These are phyloP conservation scores for Gymnoscelis rufifasciata DNA, from an alignment of 2,888 invertebrate genomes.

Conservation along the genomic window DNA sequence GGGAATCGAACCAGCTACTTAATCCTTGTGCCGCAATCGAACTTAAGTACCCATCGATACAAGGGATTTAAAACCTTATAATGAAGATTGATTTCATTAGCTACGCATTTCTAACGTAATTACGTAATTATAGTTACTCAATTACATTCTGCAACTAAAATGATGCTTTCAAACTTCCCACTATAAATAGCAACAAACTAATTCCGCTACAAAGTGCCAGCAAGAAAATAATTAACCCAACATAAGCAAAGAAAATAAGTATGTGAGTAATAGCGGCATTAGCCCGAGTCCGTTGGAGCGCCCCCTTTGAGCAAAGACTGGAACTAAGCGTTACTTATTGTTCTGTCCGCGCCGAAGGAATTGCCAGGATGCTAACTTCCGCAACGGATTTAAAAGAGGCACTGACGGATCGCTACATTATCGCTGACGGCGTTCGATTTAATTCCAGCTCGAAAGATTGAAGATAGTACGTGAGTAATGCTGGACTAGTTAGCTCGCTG, in stretches of 20 bases:
- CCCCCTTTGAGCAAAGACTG: conserved; percentile 36
- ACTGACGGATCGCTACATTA: conserved; percentile 68
- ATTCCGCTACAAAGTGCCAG: conserved; percentile 3
- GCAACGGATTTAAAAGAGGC: conserved; percentile 61
- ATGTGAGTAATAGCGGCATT: conserved; percentile 29
- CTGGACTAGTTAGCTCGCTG: background rate
- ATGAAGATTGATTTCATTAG: too few species aligned
- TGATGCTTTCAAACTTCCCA: too few species aligned
- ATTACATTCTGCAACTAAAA: too few species aligned
- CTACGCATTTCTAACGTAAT: too few species aligned
- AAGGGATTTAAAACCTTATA: too few species aligned
- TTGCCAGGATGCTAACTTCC: conserved; percentile 57
- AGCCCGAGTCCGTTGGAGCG: conserved; percentile 26
- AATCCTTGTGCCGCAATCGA: too few species aligned
- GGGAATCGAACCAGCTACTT: too few species aligned
- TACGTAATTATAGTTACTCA: too few species aligned
- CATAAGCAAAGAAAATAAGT: conserved; percentile 22
- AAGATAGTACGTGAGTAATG: conserved; percentile 40
- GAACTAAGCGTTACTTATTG: conserved; percentile 63
- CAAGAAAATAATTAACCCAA: conserved; percentile 19
- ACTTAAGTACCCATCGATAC: too few species aligned
- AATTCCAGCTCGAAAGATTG: conserved; percentile 44
- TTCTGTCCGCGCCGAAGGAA: conserved; percentile 44
- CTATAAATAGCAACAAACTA: conserved; percentile 5
- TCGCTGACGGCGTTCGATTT: conserved; percentile 62